A percentile compares a stretch with the other conserved stretches of the same genome.
These are phyloP conservation scores for Xestia xanthographa DNA, from an alignment of 2,888 invertebrate genomes.

Conservation along the genomic window DNA sequence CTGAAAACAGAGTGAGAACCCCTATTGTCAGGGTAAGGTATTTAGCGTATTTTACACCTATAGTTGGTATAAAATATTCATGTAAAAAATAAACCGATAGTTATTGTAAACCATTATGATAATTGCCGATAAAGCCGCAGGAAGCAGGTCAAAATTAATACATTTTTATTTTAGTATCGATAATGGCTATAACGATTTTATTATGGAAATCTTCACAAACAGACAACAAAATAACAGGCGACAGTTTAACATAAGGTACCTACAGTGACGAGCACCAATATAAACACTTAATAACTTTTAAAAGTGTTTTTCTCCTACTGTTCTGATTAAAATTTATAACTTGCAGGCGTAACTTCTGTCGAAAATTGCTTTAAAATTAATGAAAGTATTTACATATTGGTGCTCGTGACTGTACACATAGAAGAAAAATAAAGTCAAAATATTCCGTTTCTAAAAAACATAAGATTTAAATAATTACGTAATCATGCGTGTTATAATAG, in stretches of 20 bases:
- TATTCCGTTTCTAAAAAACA: constrained; percentile 9
- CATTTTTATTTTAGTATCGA: neutral
- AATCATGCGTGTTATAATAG: constrained; percentile 33
- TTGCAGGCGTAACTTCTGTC: no score
- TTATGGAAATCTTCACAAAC: neutral
- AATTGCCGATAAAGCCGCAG: constrained; percentile 5
- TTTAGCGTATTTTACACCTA: neutral
- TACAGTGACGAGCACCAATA: no score
- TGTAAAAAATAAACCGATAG: neutral
- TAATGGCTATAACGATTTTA: neutral
- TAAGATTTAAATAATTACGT: constrained; percentile 29
- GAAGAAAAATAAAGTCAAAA: neutral
- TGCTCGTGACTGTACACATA: no score
- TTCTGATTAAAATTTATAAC: no score
- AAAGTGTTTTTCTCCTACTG: no score
- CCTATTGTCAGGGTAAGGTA: neutral
- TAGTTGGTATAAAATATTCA: neutral
- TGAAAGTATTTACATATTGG: no score
- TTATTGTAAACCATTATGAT: neutral
- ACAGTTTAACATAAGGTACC: neutral
- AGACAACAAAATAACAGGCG: neutral
- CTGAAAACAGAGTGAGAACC: neutral
- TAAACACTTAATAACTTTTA: no score
- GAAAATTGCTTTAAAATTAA: no score
- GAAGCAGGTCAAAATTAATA: neutral